Percentiles rank a stretch among this genome's conserved stretches.
Evolutionary conservation across 2,888 invertebrate genomes (phyloP).

Genomic region (Lasioglossum calceatum): DNA sequence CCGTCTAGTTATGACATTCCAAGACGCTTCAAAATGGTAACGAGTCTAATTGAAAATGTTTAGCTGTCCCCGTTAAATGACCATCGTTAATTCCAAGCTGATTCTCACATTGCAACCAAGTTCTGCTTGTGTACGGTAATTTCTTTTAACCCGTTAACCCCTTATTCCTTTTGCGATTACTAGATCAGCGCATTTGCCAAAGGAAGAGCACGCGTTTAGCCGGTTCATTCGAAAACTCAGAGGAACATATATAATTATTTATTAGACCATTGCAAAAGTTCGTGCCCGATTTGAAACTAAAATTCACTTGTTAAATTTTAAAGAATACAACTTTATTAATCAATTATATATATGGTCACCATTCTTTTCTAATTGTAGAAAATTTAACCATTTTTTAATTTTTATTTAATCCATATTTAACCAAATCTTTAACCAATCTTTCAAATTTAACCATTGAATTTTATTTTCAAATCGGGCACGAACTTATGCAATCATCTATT

Average conservation of each 20-base stretch:
- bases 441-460: no score
- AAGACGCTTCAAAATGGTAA: not conserved
- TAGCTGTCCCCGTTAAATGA: constrained; percentile 20
- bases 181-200: constrained; percentile 24
- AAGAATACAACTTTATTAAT: no score
- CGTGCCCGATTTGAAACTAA: no score
- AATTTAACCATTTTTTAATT: no score
- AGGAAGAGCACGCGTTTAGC: not conserved
- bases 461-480: no score
- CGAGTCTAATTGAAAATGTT: constrained; percentile 8
- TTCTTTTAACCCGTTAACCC: constrained; percentile 53
- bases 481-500: not conserved
- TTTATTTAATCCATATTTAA: no score
- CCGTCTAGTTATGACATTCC: not conserved
- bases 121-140: constrained; percentile 15
- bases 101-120: constrained; percentile 23
- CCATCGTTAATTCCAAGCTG: constrained; percentile 26
- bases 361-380: no score
- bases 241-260: not conserved
- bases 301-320: no score
- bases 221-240: constrained; percentile 12
- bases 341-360: no score
- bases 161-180: constrained; percentile 53
- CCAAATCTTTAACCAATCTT: no score
- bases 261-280: no score